Conservation (phyloP, 2,797 vertebrate genomes). For the Okamejei kenojei region DNA sequence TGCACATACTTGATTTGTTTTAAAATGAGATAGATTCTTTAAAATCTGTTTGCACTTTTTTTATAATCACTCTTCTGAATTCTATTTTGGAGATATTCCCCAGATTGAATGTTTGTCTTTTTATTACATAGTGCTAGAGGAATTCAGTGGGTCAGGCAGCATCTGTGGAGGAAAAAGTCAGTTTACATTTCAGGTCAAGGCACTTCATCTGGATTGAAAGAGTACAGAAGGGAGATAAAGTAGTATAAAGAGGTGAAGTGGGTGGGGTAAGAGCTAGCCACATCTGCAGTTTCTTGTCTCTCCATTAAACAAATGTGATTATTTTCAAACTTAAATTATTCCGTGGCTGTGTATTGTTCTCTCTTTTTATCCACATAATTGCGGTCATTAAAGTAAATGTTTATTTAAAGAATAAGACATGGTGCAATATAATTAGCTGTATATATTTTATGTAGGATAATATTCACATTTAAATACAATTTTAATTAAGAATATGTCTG, state of each 20-base stretch:
- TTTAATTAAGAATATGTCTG: not conserved
- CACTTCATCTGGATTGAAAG: too few species aligned
- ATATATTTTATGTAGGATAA: not conserved
- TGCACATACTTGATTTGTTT: not conserved
- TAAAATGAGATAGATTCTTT: not conserved
- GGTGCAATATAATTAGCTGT: not conserved
- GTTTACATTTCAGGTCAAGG: too few species aligned
- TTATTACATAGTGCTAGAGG: too few species aligned
- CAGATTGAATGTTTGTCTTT: not conserved
- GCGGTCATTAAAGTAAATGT: not conserved
- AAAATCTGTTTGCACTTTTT: not conserved
- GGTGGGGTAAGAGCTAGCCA: too few species aligned
- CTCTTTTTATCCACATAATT: not conserved
- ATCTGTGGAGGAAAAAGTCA: too few species aligned
- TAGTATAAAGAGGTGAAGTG: too few species aligned
- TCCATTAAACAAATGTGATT: not conserved
- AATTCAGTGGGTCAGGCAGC: too few species aligned
- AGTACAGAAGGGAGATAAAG: too few species aligned
- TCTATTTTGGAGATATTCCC: not conserved
- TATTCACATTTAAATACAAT: not conserved
- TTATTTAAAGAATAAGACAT: not conserved
- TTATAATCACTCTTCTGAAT: not conserved
- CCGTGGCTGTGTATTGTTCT: not conserved
- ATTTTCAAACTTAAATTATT: not conserved
- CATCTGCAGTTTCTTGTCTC: too few species aligned